Evolutionary conservation across 2,797 vertebrate species (phyloP), one percentile per base, ranked within the genome.

Genomic region (Rousettus madagascariensis): DNA sequence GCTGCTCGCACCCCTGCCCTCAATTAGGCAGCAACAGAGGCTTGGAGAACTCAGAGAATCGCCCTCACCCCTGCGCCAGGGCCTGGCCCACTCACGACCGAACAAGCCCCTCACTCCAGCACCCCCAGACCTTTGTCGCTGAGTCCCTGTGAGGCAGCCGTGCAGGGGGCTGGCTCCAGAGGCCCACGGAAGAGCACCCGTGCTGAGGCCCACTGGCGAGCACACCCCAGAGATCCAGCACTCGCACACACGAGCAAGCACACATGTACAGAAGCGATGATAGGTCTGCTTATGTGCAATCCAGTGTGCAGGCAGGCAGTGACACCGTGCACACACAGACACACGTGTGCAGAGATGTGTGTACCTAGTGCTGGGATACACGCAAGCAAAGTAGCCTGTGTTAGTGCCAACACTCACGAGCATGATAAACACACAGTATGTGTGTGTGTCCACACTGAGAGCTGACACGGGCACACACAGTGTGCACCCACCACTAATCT

Each of bases 161-260:
- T 61, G 75, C 74, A 33, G 38, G 77, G 28, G 51, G 63, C 38
- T 22, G 20, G 6, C 15, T 65, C 63, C 6, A n/a, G 22, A 26
- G 36, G 46, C 15, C 7, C 24, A 0, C 3, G 55, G 12, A 26
- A 16, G 8, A 41, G 71, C 6, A 24, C 57, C 0, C 20, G 9
- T 55, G 38, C 72, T n/a, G 38, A 57, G 26, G 74, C 38, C 38
- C 38, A 12, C 15, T 3, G 3, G 38, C 9, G 6, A 43, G 33
- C 36, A 93, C 19, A n/a, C 19, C 38, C 16, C 49, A 38, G 43
- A 71, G 24, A 43, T 26, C 46, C 10, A 63, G 30, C 91, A 22
- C 36, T 8, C n/a, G 6, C 16, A 71, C 28, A 59, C 13, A 3
- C 12, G 30, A 72, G n/a, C 72, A n/a, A 78, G 46, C 53, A 43